Evolutionary conservation across 2,888 invertebrate genomes (phyloP), one percentile per base, ranked within the genome.

Genomic region (Harpalus rubripes): DNA sequence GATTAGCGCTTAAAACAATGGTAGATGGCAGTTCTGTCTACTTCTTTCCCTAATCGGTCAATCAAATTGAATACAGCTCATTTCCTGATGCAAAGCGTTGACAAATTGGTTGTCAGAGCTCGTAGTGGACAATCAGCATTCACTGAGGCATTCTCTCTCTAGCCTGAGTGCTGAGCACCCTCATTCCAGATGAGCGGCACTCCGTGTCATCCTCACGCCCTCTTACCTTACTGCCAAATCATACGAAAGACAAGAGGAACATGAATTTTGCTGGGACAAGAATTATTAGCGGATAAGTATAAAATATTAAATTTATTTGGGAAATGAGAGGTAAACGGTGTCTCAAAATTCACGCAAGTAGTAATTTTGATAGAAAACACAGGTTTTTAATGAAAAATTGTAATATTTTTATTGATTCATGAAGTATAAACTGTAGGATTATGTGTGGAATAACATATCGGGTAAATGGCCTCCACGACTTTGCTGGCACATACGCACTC

Each of bases 81-180:
- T 44, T 68, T 68, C 72, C 72, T 12, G 15, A 44, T 74, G 72
- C 72, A 18, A 74, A 44, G 41, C 44, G 44, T 44, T 74, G 72
- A 44, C 72, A 74, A 74, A 74, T 74, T 74, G 72, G 44, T 74
- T 74, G 72, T 74, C 72, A 74, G 68, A 16, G 12, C 44, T 74
- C 72, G 15, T 74, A 74, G 72, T 74, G 72, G 72, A 74, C 72
- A 74, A 74, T 74, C 72, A 16, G 72, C 72, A 74, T 74, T 74
- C 72, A 74, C 52, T 74, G 72, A 74, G 72, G 72, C 72, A 74
- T 74, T 74, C 72, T 74, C 32, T 65, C 32, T 7, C 7, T 63
- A 3, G 44, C 0, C 16, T 59, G 59, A 59, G 59, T 22, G 18
- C 63, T 32, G 44, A 74, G 72, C 15, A 41, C 72, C 72, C 72